Evolutionary conservation across 2,797 vertebrate species (phyloP).

Genomic region (Cottoperca gobio): DNA sequence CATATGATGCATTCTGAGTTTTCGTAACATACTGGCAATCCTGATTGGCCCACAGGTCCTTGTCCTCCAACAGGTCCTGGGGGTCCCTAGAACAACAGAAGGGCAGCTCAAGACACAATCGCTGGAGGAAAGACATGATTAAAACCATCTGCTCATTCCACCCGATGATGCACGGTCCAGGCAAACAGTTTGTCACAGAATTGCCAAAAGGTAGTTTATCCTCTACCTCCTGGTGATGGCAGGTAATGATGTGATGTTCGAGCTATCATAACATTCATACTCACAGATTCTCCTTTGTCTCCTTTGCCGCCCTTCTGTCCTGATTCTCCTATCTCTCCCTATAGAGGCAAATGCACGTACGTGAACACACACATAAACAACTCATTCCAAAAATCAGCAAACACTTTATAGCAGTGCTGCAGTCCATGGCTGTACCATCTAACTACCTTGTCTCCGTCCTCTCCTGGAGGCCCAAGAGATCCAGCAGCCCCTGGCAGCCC

Average conservation of each 20-base stretch:
- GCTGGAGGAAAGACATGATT: conserved; percentile 10
- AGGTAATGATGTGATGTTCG: conserved; percentile 18
- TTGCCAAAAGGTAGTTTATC: conserved; percentile 28
- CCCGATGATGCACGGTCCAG: conserved; percentile 17
- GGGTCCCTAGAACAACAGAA: conserved; percentile 85
- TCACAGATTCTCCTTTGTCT: conserved; percentile 92
- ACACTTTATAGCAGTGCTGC: not conserved
- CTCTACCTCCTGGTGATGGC: conserved; percentile 28
- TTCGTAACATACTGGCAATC: conserved; percentile 83
- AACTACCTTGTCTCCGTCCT: conserved; percentile 94
- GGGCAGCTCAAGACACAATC: conserved; percentile 22
- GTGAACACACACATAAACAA: conserved; percentile 21
- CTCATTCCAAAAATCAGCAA: not conserved
- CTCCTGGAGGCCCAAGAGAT: conserved; percentile 87
- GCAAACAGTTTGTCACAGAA: conserved; percentile 29
- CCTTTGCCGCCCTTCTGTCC: conserved; percentile 96
- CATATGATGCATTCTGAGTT: not conserved
- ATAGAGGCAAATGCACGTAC: conserved; percentile 20
- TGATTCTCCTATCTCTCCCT: conserved; percentile 91
- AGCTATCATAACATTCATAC: conserved; percentile 61
- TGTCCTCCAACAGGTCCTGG: conserved; percentile 88
- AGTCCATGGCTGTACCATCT: not conserved
- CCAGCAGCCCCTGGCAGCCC: conserved; percentile 88
- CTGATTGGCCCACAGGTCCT: conserved; percentile 90
- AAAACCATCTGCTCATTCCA: conserved; percentile 35